These are phyloP conservation scores for Arvicanthis niloticus DNA, from an alignment of 2,113 vertebrate genomes.

Conservation along the genomic window DNA sequence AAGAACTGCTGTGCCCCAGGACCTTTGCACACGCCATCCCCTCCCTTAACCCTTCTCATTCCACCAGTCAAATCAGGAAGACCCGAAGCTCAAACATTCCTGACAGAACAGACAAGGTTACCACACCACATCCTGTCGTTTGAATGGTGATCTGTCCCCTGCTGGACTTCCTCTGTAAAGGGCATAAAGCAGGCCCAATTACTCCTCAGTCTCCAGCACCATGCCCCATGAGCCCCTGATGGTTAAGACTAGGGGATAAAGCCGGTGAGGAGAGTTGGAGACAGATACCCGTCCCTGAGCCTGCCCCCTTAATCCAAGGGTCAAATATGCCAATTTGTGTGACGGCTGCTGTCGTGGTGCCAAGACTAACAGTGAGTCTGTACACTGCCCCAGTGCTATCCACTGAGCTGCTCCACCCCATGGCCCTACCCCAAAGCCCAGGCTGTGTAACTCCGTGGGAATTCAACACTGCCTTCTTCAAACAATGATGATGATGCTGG, in stretches of 20 bases:
- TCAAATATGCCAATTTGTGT: neutral
- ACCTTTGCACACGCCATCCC: neutral
- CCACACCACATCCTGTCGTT: neutral
- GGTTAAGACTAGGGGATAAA: too few species aligned
- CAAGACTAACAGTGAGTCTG: neutral
- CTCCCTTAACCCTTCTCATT: too few species aligned
- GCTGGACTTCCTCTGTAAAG: accelerated
- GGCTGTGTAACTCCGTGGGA: neutral
- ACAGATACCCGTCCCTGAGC: neutral
- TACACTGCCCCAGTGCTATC: neutral
- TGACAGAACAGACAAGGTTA: neutral
- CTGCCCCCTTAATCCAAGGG: neutral
- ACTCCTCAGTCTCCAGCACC: neutral
- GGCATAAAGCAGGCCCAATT: neutral
- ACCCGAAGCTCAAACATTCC: neutral
- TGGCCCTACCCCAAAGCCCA: neutral
- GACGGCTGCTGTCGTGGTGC: too few species aligned
- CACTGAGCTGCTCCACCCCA: neutral
- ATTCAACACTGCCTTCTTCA: neutral
- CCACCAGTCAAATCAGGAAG: too few species aligned
- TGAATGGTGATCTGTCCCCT: neutral
- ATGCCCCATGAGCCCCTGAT: neutral
- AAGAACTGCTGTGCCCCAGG: neutral
- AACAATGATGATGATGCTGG: too few species aligned
- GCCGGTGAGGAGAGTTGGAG: neutral